Conservation (phyloP, 2,888 invertebrate genomes). For the Synanthedon myopaeformis region DNA sequence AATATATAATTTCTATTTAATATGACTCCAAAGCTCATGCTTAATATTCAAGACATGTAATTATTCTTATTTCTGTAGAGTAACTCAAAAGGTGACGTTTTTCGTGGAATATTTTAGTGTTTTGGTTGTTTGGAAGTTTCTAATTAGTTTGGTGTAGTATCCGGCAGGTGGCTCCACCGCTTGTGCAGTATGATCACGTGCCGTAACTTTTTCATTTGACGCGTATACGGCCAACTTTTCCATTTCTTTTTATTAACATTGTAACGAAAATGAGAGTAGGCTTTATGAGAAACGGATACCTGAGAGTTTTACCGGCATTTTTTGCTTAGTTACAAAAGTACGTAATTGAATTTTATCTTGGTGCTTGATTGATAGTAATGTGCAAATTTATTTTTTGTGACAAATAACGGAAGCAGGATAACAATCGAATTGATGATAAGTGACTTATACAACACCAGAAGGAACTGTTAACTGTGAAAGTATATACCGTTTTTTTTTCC, state of each 20-base stretch:
- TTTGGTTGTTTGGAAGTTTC: slow-evolving; percentile 61
- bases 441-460: too few species aligned
- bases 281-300: slow-evolving; percentile 58
- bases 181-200: slow-evolving; percentile 66
- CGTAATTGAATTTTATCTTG: too few species aligned
- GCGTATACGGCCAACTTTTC: slow-evolving; percentile 60
- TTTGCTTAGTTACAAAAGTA: neutral
- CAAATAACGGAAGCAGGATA: too few species aligned
- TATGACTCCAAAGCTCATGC: too few species aligned
- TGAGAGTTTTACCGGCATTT: slow-evolving; percentile 6
- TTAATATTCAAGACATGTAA: neutral
- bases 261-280: slow-evolving; percentile 65
- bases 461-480: too few species aligned
- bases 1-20: too few species aligned
- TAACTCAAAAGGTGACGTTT: slow-evolving; percentile 55
- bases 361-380: too few species aligned
- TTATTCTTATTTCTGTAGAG: slow-evolving; percentile 45
- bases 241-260: slow-evolving; percentile 69
- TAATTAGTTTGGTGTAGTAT: slow-evolving; percentile 58
- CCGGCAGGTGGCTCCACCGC: slow-evolving; percentile 50
- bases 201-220: slow-evolving; percentile 70
- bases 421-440: too few species aligned
- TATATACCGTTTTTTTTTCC: too few species aligned
- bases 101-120: slow-evolving; percentile 67
- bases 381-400: too few species aligned